Percentiles rank a stretch among this genome's conserved stretches.
Conservation (phyloP, 2,888 invertebrate genomes). For the Tipula unca region DNA sequence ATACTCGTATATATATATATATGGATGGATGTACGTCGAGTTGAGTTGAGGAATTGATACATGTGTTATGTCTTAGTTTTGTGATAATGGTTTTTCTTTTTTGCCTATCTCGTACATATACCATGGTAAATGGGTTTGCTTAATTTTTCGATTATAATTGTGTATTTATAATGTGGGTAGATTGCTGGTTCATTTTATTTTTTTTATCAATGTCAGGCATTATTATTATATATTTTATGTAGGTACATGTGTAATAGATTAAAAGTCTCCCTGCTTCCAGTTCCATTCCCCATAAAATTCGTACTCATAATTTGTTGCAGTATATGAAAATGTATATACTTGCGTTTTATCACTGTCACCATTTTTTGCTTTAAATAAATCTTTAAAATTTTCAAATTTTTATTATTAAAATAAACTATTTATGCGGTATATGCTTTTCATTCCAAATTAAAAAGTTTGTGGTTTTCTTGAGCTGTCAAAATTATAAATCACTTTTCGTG, state of each 20-base stretch:
- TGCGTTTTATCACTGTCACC: conserved; percentile 8
- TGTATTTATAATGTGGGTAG: background rate
- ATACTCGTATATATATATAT: background rate
- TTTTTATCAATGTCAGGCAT: background rate
- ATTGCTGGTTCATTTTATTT: background rate
- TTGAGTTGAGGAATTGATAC: background rate
- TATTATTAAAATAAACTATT: background rate
- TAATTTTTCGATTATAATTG: background rate
- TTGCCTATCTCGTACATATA: too few relatives aligned
- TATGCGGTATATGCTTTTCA: background rate
- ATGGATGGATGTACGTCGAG: background rate
- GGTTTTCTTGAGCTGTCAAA: conserved; percentile 2
- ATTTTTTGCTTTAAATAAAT: background rate
- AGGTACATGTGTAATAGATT: background rate
- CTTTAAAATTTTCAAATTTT: background rate
- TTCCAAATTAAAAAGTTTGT: background rate
- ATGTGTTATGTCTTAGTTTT: background rate
- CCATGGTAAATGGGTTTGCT: background rate
- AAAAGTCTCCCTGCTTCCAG: background rate
- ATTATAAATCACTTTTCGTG: conserved; percentile 14
- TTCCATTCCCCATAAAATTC: background rate
- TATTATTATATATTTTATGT: background rate
- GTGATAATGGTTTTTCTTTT: background rate
- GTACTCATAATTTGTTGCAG: background rate
- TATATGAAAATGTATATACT: background rate